A percentile compares a stretch with the other conserved stretches of the same genome.
These are phyloP conservation scores for Aptenodytes patagonicus DNA, from an alignment of 2,113 vertebrate genomes.

Conservation along the genomic window DNA sequence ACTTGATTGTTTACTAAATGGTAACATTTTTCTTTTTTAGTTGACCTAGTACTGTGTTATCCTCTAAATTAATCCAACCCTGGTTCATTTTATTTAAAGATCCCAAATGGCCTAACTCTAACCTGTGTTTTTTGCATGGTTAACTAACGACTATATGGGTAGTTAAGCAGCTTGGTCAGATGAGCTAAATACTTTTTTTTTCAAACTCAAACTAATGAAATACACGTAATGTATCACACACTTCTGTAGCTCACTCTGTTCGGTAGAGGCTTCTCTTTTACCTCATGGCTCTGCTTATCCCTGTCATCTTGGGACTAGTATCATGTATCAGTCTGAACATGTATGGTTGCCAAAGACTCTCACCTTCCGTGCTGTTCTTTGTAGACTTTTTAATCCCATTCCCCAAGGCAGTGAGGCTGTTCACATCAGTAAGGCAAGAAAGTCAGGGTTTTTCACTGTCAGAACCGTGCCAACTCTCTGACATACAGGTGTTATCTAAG, in stretches of 20 bases:
- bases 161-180: background rate
- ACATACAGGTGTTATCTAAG: background rate
- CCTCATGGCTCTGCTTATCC: background rate
- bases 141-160: background rate
- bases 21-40: background rate
- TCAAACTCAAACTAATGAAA: background rate
- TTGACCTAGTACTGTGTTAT: background rate
- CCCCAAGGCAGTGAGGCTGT: background rate
- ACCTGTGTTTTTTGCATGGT: background rate
- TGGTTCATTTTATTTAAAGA: background rate
- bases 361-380: background rate
- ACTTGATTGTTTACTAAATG: background rate
- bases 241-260: background rate
- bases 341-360: background rate
- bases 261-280: background rate
- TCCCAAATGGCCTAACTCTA: background rate
- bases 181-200: background rate
- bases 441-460: background rate
- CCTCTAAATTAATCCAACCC: background rate
- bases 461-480: background rate
- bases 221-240: accelerated
- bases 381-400: background rate
- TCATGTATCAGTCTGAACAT: background rate
- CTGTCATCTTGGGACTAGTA: background rate
- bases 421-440: background rate